Percentiles rank a stretch among this genome's conserved stretches.
Conservation (phyloP, 2,797 vertebrate genomes). For the Danionella dracula region DNA sequence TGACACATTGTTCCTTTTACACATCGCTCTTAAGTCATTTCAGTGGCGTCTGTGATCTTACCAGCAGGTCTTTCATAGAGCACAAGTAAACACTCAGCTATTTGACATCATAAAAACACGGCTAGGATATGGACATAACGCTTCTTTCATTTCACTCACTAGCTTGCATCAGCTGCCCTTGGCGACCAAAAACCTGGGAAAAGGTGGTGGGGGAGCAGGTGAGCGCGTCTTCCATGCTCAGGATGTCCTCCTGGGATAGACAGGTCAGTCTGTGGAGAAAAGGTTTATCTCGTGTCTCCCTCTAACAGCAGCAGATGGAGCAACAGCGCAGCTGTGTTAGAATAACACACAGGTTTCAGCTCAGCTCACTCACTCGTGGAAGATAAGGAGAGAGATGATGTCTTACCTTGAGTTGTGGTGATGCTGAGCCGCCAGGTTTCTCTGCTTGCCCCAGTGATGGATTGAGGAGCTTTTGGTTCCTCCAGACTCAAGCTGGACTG, state of each 20-base stretch:
- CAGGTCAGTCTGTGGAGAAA: constrained; percentile 42
- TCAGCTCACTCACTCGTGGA: not conserved
- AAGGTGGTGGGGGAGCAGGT: constrained; percentile 75
- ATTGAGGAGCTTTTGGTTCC: constrained; percentile 38
- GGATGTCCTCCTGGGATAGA: constrained; percentile 41
- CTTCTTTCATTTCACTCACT: constrained; percentile 59
- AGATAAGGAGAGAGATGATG: constrained; percentile 20
- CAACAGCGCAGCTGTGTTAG: constrained; percentile 13
- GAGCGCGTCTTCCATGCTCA: constrained; percentile 72
- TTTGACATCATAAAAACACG: not conserved
- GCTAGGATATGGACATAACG: not conserved
- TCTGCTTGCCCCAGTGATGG: constrained; percentile 32
- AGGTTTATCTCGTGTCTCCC: not conserved
- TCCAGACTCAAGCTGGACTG: constrained; percentile 43
- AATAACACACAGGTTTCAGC: constrained; percentile 21
- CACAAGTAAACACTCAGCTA: not conserved
- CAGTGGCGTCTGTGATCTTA: constrained; percentile 8
- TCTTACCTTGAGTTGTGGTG: constrained; percentile 39
- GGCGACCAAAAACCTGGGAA: constrained; percentile 77
- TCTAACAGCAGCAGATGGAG: not conserved
- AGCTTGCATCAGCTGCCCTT: constrained; percentile 77
- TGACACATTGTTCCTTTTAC: no score
- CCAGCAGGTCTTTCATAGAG: constrained; percentile 11
- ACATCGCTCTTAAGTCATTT: not conserved
- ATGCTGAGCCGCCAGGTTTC: constrained; percentile 29